Evolutionary conservation across 1,140 invertebrate species (phyloP), one percentile per base, ranked within the genome.

Genomic region (Argopecten irradians): DNA sequence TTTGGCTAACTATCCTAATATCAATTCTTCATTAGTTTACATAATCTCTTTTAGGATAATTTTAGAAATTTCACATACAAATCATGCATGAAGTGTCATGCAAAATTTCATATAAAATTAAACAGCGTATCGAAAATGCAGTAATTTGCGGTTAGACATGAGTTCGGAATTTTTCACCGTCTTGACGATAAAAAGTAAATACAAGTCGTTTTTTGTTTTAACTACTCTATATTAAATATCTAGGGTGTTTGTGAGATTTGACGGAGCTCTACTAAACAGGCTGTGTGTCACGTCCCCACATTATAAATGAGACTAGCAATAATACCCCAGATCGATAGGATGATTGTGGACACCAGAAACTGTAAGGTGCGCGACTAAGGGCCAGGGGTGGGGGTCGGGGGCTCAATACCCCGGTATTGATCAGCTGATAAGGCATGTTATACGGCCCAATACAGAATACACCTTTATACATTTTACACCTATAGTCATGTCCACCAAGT

Each of bases 391-490:
- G 55, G 9, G 55, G 55, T 8, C 16, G 8, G 11, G 22, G 55
- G 55, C 55, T 71, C 55, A 71, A 71, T n/a, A 71, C 55, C 55
- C 55, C 22, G 55, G 55, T 71, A 71, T 71, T n/a, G 55, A 71
- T 71, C n/a, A n/a, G 1, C 55, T 16, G 55, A 71, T 71, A 71
- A 71, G 55, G 22, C 55, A 71, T 71, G 55, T 71, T 28, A 71
- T n/a, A n/a, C 7, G 55, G 55, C 16, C n/a, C 55, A 71, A 71
- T 71, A 71, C 55, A 71, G 55, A n/a, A 28, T 22, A 71, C 22
- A 71, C 55, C 28, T 5, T 28, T n/a, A 71, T n/a, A 71, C 55
- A 28, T 71, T n/a, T 71, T 28, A 71, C 55, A 71, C 55, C 22
- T 16, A n/a, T n/a, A n/a, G n/a, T n/a, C 19, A 46, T 19, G 3